Percentiles rank a stretch among this genome's conserved stretches.
These are phyloP conservation scores for Agapetus fuscipes DNA, from an alignment of 2,888 invertebrate genomes.

Conservation along the genomic window DNA sequence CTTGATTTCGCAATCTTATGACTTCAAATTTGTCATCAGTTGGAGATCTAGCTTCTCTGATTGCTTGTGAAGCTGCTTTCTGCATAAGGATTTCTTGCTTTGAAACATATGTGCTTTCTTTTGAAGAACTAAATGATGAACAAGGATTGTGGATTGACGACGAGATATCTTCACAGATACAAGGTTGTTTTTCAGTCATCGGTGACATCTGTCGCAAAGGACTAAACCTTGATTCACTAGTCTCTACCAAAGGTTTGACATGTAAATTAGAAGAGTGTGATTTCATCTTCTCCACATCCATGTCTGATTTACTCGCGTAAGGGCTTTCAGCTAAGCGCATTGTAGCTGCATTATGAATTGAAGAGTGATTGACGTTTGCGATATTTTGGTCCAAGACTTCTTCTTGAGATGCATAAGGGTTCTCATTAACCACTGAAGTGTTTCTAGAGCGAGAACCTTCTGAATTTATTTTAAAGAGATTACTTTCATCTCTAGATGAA, in stretches of 20 bases:
- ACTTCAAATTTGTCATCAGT: conserved; percentile 43
- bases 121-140: conserved; percentile 27
- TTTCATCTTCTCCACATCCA: conserved; percentile 21
- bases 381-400: conserved; percentile 3
- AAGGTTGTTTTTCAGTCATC: too few species aligned
- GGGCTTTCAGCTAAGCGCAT: conserved; percentile 39
- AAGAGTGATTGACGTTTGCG: conserved; percentile 3
- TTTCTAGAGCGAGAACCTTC: conserved; percentile 3
- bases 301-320: conserved; percentile 42
- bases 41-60: conserved; percentile 32
- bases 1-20: conserved; percentile 44
- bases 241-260: conserved; percentile 6
- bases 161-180: conserved; percentile 19
- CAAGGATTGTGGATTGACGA: conserved; percentile 12
- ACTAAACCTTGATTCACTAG: neutral
- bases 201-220: too few species aligned
- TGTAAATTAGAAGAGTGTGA: conserved; percentile 9
- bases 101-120: conserved; percentile 42
- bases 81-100: conserved; percentile 44
- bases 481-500: conserved; percentile 8
- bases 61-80: conserved; percentile 41
- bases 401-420: conserved; percentile 1
- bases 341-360: conserved; percentile 12
- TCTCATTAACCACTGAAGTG: conserved; percentile 1
- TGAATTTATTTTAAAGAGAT: conserved; percentile 2